Conservation (phyloP, 1,140 invertebrate genomes). For the Lasioglossum albipes region DNA sequence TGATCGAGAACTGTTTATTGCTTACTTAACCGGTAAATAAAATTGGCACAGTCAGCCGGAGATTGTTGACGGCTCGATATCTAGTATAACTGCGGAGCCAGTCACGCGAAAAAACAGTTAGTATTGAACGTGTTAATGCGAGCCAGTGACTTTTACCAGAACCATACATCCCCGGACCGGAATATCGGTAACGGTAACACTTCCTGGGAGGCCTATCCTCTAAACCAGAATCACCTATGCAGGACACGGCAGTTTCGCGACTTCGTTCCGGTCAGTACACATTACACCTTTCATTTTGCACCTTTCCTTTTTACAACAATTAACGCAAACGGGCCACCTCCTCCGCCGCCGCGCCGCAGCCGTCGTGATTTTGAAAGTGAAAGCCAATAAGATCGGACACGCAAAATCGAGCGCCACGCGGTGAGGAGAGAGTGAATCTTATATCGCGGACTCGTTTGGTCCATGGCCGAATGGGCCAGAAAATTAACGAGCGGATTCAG, state of each 20-base stretch:
- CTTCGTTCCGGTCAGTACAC: constrained; percentile 15
- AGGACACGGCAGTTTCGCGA: neutral
- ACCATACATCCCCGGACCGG: too few species aligned
- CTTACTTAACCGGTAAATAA: too few species aligned
- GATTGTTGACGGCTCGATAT: too few species aligned
- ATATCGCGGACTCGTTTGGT: neutral
- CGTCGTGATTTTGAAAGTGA: constrained; percentile 34
- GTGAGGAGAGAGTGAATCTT: neutral
- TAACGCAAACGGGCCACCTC: constrained; percentile 9
- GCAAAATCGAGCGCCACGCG: constrained; percentile 6
- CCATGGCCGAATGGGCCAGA: neutral
- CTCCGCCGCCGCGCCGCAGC: neutral
- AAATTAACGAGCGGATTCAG: constrained; percentile 28
- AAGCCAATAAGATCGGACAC: constrained; percentile 20
- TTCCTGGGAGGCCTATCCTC: neutral
- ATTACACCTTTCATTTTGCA: constrained; percentile 30
- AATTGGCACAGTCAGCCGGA: too few species aligned
- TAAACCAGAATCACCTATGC: neutral
- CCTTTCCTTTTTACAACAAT: constrained; percentile 35
- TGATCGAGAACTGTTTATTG: too few species aligned
- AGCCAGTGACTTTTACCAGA: too few species aligned
- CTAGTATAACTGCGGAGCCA: too few species aligned
- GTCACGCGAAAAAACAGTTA: too few species aligned
- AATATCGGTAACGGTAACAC: too few species aligned
- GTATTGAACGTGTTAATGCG: too few species aligned